Evolutionary conservation across 2,113 vertebrate species (phyloP), one percentile per base, ranked within the genome.

Genomic region (Excalfactoria chinensis): DNA sequence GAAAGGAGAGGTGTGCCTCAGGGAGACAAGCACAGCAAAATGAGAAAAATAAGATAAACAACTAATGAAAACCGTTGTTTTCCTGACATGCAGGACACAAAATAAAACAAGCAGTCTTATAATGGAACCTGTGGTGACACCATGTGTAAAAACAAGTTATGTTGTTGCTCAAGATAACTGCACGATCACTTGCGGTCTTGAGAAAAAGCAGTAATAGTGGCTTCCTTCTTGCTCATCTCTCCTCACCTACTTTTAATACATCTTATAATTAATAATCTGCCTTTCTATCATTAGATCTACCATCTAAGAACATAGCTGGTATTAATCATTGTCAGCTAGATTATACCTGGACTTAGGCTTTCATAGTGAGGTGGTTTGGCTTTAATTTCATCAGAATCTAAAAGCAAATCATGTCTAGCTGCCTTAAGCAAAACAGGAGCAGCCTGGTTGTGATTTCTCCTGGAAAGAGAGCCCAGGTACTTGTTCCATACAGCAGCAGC

Each of bases 81-180:
- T 83, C 48, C 48, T 40, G 6, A 13, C 67, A 25, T 41, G 53
- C 48, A 41, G 21, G 1, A 37, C 7, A 25, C 63, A 41, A 66
- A 49, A 88, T 68, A 55, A 43, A 75, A 69, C 16, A 10, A 34
- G 3, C 16, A 34, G 40, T 44, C 28, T 64, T 58, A 51, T 5
- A 43, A 30, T 79, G 89, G 72, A 86, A 79, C 48, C 58, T 92
- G 91, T 88, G 91, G 86, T 95, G 80, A 80, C 91, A 90, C 84
- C 93, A 14, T 1, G 87, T 63, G 93, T 84, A 77, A 92, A 83
- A 90, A 77, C 14, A 49, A 90, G 70, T 59, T 8, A 22, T 17
- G 48, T 64, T 34, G 17, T 44, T 71, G 56, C 44, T 62, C 2
- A 7, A 58, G 56, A 6, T n/a, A 88, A 19, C 30, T 44, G 44